Evolutionary conservation across 1,140 invertebrate species (phyloP).

Genomic region (Cydia fagiglandana): DNA sequence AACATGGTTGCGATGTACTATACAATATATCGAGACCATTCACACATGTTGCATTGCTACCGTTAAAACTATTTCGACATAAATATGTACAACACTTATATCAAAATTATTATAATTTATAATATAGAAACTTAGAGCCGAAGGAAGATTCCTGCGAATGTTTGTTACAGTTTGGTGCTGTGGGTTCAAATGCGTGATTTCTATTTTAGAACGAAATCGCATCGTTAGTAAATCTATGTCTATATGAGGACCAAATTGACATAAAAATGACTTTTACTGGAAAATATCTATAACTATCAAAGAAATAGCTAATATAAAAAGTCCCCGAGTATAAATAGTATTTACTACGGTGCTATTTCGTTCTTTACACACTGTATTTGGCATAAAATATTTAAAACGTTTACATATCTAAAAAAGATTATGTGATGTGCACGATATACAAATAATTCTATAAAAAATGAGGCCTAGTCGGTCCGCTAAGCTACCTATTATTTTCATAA

Average conservation of each 20-base stretch:
- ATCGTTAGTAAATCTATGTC: background rate
- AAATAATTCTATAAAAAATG: conserved; percentile 36
- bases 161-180: conserved; percentile 8
- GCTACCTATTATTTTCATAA: conserved; percentile 30
- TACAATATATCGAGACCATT: conserved; percentile 38
- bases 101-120: conserved; percentile 40
- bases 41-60: conserved; percentile 38
- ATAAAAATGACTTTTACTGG: background rate
- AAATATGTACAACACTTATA: conserved; percentile 53
- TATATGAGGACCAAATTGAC: background rate
- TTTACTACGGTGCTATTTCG: background rate
- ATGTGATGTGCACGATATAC: conserved; percentile 38
- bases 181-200: background rate
- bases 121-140: conserved; percentile 52
- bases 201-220: background rate
- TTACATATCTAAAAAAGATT: conserved; percentile 33
- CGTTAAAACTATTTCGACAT: conserved; percentile 44
- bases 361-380: conserved; percentile 11
- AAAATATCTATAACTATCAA: background rate
- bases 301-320: too few relatives aligned
- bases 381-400: conserved; percentile 22
- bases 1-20: conserved; percentile 47
- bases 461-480: conserved; percentile 36
- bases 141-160: conserved; percentile 30
- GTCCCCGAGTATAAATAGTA: background rate